Percentiles rank a stretch among this genome's conserved stretches.
phyloP scores from a whole-genome alignment of 2,888 invertebrate species.

The Phaonia tiefii region DNA sequence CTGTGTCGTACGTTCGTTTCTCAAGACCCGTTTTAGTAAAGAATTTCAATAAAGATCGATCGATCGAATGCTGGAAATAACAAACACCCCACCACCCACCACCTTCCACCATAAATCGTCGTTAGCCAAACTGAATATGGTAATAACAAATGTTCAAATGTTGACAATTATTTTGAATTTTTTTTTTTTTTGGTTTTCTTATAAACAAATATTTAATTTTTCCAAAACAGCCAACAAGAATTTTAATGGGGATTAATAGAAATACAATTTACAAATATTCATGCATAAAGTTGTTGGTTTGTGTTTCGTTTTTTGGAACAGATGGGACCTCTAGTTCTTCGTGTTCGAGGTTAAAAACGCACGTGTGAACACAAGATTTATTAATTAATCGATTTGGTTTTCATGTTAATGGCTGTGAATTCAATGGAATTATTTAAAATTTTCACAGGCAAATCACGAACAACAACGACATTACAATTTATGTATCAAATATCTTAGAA shows the following conservation, averaged over 20 bases:
- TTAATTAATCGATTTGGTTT: constrained; percentile 4
- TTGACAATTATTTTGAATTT: too few species aligned
- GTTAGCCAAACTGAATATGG: constrained; percentile 7
- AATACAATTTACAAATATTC: neutral
- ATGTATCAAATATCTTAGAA: too few species aligned
- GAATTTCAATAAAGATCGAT: constrained; percentile 5
- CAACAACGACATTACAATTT: too few species aligned
- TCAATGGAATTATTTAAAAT: too few species aligned
- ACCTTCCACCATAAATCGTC: too few species aligned
- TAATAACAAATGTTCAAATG: constrained; percentile 34
- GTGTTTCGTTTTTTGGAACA: too few species aligned
- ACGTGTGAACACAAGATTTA: constrained; percentile 1
- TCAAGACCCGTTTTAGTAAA: neutral
- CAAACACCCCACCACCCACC: neutral
- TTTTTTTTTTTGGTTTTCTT: too few species aligned
- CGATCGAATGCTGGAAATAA: neutral
- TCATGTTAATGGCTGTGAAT: neutral
- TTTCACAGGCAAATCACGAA: too few species aligned
- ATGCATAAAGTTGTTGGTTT: too few species aligned
- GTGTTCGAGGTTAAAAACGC: neutral
- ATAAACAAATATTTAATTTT: constrained; percentile 4
- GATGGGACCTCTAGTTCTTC: too few species aligned
- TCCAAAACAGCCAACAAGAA: constrained; percentile 48
- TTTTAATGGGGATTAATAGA: constrained; percentile 56
- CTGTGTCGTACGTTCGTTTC: neutral